A percentile compares a stretch with the other conserved stretches of the same genome.
These are phyloP conservation scores for Puffinus mauretanicus DNA, from an alignment of 2,113 vertebrate species.

Conservation along the genomic window DNA sequence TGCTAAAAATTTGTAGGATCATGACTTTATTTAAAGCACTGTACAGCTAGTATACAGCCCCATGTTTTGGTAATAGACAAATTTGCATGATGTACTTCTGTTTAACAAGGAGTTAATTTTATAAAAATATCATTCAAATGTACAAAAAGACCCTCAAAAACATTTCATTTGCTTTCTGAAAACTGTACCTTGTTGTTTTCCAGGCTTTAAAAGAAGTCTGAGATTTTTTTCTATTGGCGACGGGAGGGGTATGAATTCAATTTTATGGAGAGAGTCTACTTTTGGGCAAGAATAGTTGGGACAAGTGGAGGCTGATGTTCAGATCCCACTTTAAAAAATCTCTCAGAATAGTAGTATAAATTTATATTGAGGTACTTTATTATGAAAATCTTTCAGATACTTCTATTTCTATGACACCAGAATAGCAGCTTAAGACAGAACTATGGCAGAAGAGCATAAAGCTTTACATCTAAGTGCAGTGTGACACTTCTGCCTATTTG, in stretches of 20 bases:
- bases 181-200: background rate
- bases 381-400: background rate
- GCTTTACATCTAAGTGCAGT: background rate
- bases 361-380: background rate
- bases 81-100: background rate
- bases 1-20: background rate
- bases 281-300: background rate
- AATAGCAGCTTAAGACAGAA: background rate
- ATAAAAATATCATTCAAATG: background rate
- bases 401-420: background rate
- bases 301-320: background rate
- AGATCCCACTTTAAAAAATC: background rate
- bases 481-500: fast-evolving
- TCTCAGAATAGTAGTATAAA: background rate
- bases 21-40: background rate
- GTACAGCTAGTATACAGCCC: background rate
- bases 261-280: background rate
- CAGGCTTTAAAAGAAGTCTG: background rate
- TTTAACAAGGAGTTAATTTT: background rate
- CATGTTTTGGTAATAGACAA: background rate
- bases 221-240: background rate
- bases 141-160: background rate
- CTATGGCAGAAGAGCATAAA: background rate
- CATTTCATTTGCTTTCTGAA: background rate
- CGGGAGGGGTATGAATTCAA: fast-evolving